Base-by-base conservation (phyloP, 2,797 vertebrate genomes). In the Ciconia nigra region DNA sequence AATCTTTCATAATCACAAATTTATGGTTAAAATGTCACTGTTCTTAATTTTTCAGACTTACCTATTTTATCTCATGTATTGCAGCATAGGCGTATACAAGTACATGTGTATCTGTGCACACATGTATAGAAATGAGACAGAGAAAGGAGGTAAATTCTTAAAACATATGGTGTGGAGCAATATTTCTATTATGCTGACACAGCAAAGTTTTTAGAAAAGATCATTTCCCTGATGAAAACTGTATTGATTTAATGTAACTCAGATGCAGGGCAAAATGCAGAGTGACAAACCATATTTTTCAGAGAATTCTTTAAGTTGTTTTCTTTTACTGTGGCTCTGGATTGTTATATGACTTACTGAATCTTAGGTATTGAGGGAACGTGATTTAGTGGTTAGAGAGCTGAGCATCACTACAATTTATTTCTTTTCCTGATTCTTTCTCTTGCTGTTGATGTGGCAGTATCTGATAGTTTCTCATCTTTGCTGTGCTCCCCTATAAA, bases 181-280 rank as follows among this genome's bases (percentile, higher is more conserved):
- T 90, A 59, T 73, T 95, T 92, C 81, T 63, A 13, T 83, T 79
- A 61, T 3, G 15, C 58, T 91, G 83, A 87, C 26, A 51, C 57
- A 80, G 66, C 35, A 58, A 67, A 83, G 26, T 9, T 93, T 92
- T 73, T 83, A 62, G 63, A 76, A 47, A 93, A 74, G 12, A 44
- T 63, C 46, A 51, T 89, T 90, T 61, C 73, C 37, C 19, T 93
- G 83, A 70, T 78, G 58, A 78, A 69, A 70, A 41, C 10, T 31
- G 1, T 52, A 49, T 61, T 81, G 26, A 51, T 82, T 92, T 92
- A 95, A 92, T 94, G 46, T 44, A 90, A 81, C 73, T 93, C 58
- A 83, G 80, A 78, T 70, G 66, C 61, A 42, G 57, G 61, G 39
- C 47, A 77, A 70, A 81, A 46, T 63, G 18, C 11, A 20, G 47